These are phyloP conservation scores for Daphoenositta chrysoptera DNA, from an alignment of 2,113 vertebrate genomes.

Conservation along the genomic window DNA sequence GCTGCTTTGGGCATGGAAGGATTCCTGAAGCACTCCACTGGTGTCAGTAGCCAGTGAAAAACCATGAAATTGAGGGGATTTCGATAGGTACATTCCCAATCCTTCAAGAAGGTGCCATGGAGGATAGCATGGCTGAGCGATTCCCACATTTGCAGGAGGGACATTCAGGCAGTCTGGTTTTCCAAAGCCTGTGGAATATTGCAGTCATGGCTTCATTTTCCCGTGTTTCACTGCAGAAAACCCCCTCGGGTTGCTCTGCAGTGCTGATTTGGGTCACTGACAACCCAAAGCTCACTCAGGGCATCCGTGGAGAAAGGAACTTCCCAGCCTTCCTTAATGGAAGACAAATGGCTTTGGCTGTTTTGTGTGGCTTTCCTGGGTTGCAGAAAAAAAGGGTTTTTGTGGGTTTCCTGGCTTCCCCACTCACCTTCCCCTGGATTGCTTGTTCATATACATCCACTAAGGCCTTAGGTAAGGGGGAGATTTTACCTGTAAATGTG, in stretches of 20 bases:
- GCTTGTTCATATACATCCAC: neutral
- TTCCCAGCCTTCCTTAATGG: neutral
- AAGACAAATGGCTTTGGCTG: neutral
- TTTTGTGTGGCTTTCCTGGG: neutral
- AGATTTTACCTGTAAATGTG: neutral
- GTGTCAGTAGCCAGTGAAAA: slow-evolving; percentile 34
- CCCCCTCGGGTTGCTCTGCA: neutral
- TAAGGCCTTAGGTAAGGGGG: neutral
- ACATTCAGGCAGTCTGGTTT: neutral
- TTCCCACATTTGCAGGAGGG: slow-evolving; percentile 34
- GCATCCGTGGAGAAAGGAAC: neutral
- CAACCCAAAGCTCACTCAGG: neutral
- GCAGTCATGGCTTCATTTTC: neutral
- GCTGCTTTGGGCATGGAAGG: slow-evolving; percentile 47
- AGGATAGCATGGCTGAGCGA: slow-evolving; percentile 3
- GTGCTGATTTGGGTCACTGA: neutral
- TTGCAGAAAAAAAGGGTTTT: no score
- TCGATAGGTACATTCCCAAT: slow-evolving; percentile 2
- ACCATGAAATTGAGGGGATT: slow-evolving; percentile 45
- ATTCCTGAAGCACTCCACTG: slow-evolving; percentile 28
- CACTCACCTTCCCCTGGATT: neutral
- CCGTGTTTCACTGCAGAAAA: neutral
- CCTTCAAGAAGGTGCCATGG: slow-evolving; percentile 17
- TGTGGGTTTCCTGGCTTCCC: neutral
- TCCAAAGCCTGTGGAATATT: neutral